Evolutionary conservation across 2,797 vertebrate species (phyloP).

Genomic region (Lindbergichthys nudifrons): DNA sequence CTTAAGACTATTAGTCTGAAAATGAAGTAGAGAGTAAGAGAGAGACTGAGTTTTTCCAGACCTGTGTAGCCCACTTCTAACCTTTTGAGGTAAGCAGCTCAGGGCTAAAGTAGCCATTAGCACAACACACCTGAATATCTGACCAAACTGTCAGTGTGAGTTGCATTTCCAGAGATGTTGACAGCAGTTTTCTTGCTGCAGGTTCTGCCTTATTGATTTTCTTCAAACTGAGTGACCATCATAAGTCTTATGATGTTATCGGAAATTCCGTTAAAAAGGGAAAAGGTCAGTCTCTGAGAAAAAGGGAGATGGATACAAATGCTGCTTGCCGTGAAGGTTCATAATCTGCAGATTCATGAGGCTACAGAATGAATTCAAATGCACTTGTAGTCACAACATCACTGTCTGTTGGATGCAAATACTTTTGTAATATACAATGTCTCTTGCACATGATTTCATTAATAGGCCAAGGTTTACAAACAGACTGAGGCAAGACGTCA

Average conservation of each 20-base stretch:
- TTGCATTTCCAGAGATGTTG: slow-evolving; percentile 15
- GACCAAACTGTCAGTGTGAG: background rate
- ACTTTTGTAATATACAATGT: background rate
- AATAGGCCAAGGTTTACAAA: background rate
- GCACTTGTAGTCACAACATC: background rate
- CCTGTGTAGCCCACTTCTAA: fast-evolving
- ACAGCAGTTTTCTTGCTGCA: background rate
- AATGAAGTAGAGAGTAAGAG: background rate
- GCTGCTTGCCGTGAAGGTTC: background rate
- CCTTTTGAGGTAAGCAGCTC: background rate
- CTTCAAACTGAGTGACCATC: background rate
- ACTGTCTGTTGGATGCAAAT: background rate
- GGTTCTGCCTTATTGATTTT: background rate
- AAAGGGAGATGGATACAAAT: background rate
- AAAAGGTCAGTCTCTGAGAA: background rate
- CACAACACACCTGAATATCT: background rate
- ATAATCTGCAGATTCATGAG: background rate
- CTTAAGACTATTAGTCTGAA: background rate
- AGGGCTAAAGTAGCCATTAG: background rate
- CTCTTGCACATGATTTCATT: background rate
- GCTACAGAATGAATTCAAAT: background rate
- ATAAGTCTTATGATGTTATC: background rate
- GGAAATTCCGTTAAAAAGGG: background rate
- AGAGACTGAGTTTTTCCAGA: background rate
- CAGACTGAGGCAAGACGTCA: background rate